phyloP scores from a whole-genome alignment of 2,797 vertebrate species.

The Lycodopsis pacificus region DNA sequence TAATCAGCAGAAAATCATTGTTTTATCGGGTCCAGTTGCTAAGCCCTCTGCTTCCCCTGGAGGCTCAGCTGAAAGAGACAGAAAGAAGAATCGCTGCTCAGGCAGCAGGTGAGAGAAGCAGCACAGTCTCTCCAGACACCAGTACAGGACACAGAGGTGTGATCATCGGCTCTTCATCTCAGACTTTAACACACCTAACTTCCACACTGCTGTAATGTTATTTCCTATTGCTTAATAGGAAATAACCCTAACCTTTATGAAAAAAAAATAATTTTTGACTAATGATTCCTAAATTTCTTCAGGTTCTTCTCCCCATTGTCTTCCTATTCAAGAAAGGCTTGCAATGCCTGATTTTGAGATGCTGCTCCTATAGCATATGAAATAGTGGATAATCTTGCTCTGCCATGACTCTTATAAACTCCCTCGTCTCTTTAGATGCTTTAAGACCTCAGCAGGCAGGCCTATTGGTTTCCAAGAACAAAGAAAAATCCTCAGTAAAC shows the following conservation, averaged over 20 bases:
- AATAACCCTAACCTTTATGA: constrained; percentile 8
- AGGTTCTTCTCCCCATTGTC: background rate
- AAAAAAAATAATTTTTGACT: constrained; percentile 18
- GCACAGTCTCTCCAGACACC: constrained; percentile 8
- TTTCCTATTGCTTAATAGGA: background rate
- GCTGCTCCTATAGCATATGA: background rate
- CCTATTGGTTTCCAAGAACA: constrained; percentile 20
- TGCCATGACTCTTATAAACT: constrained; percentile 3
- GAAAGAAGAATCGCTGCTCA: constrained; percentile 17
- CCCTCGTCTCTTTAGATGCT: background rate
- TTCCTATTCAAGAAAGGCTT: background rate
- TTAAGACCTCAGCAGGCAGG: constrained; percentile 10
- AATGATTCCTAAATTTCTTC: constrained; percentile 1
- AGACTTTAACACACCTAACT: constrained; percentile 10
- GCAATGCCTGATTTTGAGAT: background rate
- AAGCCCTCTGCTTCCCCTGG: constrained; percentile 35
- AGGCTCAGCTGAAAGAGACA: constrained; percentile 39
- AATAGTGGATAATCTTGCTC: constrained; percentile 17
- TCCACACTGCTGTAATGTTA: constrained; percentile 5
- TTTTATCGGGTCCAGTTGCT: constrained; percentile 36
- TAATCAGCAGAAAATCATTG: constrained; percentile 52
- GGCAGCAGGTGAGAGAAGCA: constrained; percentile 32
- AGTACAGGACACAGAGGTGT: constrained; percentile 20
- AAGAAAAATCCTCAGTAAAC: constrained; percentile 28
- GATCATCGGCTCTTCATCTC: constrained; percentile 18